Base-by-base conservation (phyloP, 2,888 invertebrate genomes). In the Torymus auratus region DNA sequence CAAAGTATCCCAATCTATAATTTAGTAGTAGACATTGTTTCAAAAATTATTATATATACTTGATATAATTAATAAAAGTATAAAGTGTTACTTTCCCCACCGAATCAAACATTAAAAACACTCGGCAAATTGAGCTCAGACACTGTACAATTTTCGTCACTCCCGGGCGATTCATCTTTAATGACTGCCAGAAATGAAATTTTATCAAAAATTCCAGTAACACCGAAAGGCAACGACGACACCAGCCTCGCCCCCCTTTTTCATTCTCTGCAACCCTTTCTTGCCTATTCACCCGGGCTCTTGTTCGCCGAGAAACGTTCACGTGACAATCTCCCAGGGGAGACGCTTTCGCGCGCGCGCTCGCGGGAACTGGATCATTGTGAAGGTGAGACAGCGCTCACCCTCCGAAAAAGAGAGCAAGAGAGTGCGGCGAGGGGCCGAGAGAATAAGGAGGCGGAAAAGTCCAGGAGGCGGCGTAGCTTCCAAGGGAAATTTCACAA, bases 401-500 rank as follows among this genome's bases (percentile, higher is more conserved):
- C 41, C 77, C 78, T 78, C 81, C 75, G 73, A 68, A 76, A 80
- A 81, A 82, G 77, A 74, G 78, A 76, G 73, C 56, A 60, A 73
- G n/a, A 78, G 76, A 64, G 82, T 74, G 7, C 41, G 41, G 7
- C 65, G 71, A 64, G 61, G 15, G 69, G 72, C 53, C 12, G 17
- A 55, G 70, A 52, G 71, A 81, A 78, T 78, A 78, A 83, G 83
- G 83, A 83, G 83, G 78, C 78, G 75, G 64, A n/a, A 82, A 78
- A 79, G 74, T 67, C 65, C 41, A 41, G 41, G 41, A 41, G 41
- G 41, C 41, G 7, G 76, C 82, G 83, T 41, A 80, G 85, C 86
- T 87, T 87, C 85, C 86, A 87, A 88, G 89, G 88, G 86, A 89
- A 90, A 89, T 89, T 89, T 88, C 87, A 89, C 90, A 89, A 90